Conservation (phyloP, 2,797 vertebrate genomes). For the Tarsius wallacei region DNA sequence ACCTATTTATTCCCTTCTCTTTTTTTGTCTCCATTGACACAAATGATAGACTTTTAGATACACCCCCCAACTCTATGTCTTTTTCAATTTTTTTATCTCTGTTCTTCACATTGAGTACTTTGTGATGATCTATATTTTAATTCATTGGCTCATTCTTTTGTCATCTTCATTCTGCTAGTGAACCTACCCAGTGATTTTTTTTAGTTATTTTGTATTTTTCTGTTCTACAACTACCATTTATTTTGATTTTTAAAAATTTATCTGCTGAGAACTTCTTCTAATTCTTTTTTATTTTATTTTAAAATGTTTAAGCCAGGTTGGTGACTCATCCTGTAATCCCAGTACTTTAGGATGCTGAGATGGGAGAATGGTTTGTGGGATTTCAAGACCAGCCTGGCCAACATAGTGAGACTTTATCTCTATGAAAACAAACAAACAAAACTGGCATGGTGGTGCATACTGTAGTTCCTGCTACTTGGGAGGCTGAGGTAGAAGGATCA, state of each 20-base stretch:
- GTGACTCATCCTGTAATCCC: no score
- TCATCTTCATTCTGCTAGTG: neutral
- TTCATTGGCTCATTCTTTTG: neutral
- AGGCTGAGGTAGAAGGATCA: no score
- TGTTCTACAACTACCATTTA: neutral
- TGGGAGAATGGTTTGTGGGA: no score
- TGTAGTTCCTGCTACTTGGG: no score
- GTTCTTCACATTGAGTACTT: neutral
- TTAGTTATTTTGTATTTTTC: neutral
- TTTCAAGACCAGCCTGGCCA: no score
- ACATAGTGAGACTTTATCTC: no score
- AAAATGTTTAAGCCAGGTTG: no score
- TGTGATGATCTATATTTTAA: neutral
- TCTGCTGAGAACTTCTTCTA: neutral
- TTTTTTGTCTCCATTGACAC: neutral
- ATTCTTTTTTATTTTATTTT: neutral
- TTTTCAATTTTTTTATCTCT: neutral
- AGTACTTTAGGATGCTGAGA: no score
- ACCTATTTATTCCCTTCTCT: neutral
- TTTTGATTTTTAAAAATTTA: neutral
- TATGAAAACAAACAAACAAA: no score
- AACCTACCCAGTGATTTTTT: neutral
- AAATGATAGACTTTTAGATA: neutral
- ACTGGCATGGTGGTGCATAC: no score
- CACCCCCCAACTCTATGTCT: neutral